These are phyloP conservation scores for Pseudomyrmex dendroicus DNA, from an alignment of 1,140 invertebrate species.

Conservation along the genomic window DNA sequence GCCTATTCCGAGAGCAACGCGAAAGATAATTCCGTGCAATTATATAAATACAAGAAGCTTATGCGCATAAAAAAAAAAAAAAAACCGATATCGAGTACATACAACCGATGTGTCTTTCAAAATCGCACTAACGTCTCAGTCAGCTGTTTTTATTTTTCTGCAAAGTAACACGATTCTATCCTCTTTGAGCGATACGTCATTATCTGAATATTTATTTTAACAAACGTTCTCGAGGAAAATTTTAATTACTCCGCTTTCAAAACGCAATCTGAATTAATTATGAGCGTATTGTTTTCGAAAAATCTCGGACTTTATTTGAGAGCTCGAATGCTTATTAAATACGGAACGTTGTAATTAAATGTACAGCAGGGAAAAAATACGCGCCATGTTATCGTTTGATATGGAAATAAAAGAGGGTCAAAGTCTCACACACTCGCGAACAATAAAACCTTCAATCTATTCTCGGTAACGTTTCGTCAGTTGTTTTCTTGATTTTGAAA, in stretches of 20 bases:
- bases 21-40: constrained; percentile 13
- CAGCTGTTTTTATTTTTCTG: constrained; percentile 1
- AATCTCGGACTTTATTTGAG: background rate
- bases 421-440: too few species aligned
- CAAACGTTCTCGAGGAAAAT: background rate
- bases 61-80: background rate
- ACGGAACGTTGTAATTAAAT: too few species aligned
- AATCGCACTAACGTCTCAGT: too few species aligned
- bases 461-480: too few species aligned
- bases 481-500: too few species aligned
- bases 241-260: constrained; percentile 10
- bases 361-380: too few species aligned
- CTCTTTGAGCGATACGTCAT: background rate
- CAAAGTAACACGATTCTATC: background rate
- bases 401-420: too few species aligned
- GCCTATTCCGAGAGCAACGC: background rate
- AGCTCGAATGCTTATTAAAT: background rate
- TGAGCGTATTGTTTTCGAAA: background rate
- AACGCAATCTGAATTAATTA: constrained; percentile 24
- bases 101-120: background rate
- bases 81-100: background rate
- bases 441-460: too few species aligned
- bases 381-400: too few species aligned
- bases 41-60: background rate
- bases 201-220: constrained; percentile 11